A percentile compares a stretch with the other conserved stretches of the same genome.
These are phyloP conservation scores for Whitmania pigra DNA, from an alignment of 1,140 invertebrate genomes.

Conservation along the genomic window DNA sequence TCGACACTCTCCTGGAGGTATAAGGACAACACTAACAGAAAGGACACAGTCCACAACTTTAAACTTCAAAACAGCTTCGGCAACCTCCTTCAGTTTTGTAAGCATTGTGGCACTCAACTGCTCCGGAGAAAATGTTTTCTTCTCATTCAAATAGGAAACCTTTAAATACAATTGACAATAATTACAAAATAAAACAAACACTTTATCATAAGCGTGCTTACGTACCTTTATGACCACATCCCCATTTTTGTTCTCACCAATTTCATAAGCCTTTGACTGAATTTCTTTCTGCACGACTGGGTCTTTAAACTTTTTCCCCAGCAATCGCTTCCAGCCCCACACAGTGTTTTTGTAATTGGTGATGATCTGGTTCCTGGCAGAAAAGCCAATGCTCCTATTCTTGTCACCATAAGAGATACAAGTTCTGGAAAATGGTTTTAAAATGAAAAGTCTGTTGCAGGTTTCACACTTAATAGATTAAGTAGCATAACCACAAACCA, in stretches of 20 bases:
- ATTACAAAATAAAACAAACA: background rate
- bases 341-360: conserved; percentile 96
- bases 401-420: conserved; percentile 85
- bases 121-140: conserved; percentile 75
- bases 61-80: conserved; percentile 69
- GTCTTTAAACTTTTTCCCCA: conserved; percentile 73
- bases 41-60: conserved; percentile 91
- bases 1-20: background rate
- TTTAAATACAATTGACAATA: conserved; percentile 12
- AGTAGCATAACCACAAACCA: background rate
- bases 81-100: conserved; percentile 86
- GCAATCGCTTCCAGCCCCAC: conserved; percentile 75
- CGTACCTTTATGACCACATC: conserved; percentile 60
- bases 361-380: conserved; percentile 88
- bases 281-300: conserved; percentile 69
- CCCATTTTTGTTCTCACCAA: conserved; percentile 56
- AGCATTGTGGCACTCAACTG: conserved; percentile 93
- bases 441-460: background rate
- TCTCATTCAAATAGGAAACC: conserved; percentile 74
- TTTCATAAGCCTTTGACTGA: conserved; percentile 59
- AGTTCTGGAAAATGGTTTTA: conserved; percentile 52
- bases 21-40: conserved; percentile 51
- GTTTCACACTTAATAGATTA: background rate
- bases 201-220: background rate
- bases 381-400: conserved; percentile 80